Evolutionary conservation across 2,888 invertebrate genomes (phyloP).

Genomic region (Agriotes lineatus): DNA sequence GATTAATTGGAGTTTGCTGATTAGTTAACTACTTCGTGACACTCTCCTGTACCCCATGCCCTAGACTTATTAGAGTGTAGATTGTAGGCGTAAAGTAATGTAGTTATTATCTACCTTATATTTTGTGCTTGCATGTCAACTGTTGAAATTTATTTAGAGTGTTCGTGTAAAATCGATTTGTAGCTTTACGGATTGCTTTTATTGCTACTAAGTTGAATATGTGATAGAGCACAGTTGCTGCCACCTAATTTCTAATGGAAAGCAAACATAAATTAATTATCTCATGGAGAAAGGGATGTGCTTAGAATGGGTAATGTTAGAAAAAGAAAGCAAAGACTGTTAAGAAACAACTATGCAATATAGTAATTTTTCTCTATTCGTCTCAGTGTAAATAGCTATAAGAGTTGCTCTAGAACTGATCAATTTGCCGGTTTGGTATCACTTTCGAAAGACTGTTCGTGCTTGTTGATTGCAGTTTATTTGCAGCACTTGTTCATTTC

Average conservation of each 20-base stretch:
- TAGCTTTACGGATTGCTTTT: too few relatives aligned
- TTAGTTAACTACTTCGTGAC: slow-evolving; percentile 2
- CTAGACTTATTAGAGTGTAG: not conserved
- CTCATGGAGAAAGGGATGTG: slow-evolving; percentile 46
- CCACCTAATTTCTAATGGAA: slow-evolving; percentile 41
- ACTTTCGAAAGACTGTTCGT: slow-evolving; percentile 4
- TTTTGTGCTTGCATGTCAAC: too few relatives aligned
- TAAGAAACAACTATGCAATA: not conserved
- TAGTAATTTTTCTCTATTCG: not conserved
- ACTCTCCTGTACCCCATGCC: not conserved
- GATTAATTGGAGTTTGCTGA: slow-evolving; percentile 13
- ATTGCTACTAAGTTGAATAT: too few relatives aligned
- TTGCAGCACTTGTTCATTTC: slow-evolving; percentile 44
- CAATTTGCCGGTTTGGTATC: not conserved
- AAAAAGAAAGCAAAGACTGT: slow-evolving; percentile 26
- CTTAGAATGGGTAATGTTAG: slow-evolving; percentile 27
- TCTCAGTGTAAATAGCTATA: slow-evolving; percentile 15
- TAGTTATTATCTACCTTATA: too few relatives aligned
- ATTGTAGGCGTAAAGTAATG: not conserved
- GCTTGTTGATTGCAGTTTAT: slow-evolving; percentile 24
- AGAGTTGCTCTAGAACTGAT: slow-evolving; percentile 5
- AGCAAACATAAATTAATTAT: slow-evolving; percentile 47
- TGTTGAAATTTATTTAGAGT: too few relatives aligned
- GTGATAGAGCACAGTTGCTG: too few relatives aligned
- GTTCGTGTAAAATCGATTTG: too few relatives aligned